Evolutionary conservation across 92 coral and sea anemone species (phyloP), one percentile per base, ranked within the genome.

Genomic region (Hydrozoanthus gracilis): DNA sequence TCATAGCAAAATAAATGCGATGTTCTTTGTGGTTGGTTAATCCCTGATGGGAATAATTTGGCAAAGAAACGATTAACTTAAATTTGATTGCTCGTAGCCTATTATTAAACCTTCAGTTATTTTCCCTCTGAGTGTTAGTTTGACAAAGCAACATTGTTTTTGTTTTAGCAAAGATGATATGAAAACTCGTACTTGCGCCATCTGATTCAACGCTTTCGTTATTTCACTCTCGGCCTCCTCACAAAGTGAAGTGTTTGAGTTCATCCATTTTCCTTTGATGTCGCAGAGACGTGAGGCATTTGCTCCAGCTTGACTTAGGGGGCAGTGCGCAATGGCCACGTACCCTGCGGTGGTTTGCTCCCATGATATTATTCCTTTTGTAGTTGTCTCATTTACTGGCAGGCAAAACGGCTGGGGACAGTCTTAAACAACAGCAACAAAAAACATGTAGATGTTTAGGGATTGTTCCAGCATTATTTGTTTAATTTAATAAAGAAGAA

Each of bases 321-420:
- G 84, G 44, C 84, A 79, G 15, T 45, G 10, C 2, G 16, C 58
- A 17, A 0, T 12, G 17, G 84, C 72, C 1, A 45, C 15, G 67
- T n/a, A 8, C 1, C 84, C 84, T 2, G 84, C 84, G 45, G 72
- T 35, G 1, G 84, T 79, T 27, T 79, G 60, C 5, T 54, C n/a
- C 83, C 83, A 79, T 6, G 72, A 45, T 5, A 79, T 46, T 14
- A 35, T 35, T 78, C 83, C 83, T 0, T 0, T 15, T 44, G 44
- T 2, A 56, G 56, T 79, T 0, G 83, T 44, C 54, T 35, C 83
- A 3, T 58, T 79, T 4, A 9, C 15, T 14, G 83, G 15, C 11
- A 35, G 72, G 62, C 83, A 79, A 64, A 62, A 44, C 7, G 44
- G 71, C 10, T 55, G 49, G 3, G 83, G 83, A 3, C 83, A 79